A percentile compares a stretch with the other conserved stretches of the same genome.
Conservation (phyloP, 2,113 vertebrate species). For the Actenoides lindsayi region DNA sequence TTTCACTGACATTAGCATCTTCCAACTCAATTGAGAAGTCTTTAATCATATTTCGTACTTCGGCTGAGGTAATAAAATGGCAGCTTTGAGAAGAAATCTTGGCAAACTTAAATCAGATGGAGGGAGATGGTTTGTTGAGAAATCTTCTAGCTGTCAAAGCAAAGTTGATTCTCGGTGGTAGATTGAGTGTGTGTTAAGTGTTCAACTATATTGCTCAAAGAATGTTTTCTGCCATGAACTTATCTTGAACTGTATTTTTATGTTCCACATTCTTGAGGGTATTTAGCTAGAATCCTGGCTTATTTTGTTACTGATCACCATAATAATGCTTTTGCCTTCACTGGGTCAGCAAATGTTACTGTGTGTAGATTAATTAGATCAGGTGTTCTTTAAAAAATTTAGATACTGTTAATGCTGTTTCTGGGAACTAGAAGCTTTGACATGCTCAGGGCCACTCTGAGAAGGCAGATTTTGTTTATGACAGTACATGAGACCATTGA, state of each 20-base stretch:
- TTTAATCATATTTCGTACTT: neutral
- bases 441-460: neutral
- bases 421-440: neutral
- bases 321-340: neutral
- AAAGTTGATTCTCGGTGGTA: neutral
- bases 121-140: constrained; percentile 13
- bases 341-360: neutral
- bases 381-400: neutral
- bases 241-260: constrained; percentile 38
- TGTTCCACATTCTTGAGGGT: neutral
- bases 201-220: constrained; percentile 7
- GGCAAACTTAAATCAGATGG: neutral
- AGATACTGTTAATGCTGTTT: neutral
- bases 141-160: constrained; percentile 35
- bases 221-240: constrained; percentile 49
- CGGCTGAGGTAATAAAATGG: neutral
- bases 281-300: neutral
- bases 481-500: neutral
- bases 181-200: constrained; percentile 40
- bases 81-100: constrained; percentile 22
- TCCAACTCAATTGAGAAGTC: neutral
- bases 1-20: neutral
- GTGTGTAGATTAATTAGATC: neutral
- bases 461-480: constrained; percentile 4
- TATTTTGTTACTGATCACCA: neutral